Conservation (phyloP, 2,113 vertebrate genomes). For the Myanophis thanlyinensis region DNA sequence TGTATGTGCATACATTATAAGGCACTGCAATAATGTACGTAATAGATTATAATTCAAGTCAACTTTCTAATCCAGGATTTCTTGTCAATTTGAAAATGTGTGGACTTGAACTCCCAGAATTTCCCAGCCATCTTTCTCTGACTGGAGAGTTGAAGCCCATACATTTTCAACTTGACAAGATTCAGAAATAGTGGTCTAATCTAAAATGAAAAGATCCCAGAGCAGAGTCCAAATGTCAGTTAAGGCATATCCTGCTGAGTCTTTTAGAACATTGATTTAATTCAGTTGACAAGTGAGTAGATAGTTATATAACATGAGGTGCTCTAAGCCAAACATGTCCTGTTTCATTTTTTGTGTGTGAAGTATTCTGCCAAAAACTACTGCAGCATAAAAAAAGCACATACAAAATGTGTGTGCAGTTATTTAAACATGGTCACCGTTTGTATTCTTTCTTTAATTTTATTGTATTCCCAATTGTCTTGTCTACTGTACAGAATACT, state of each 20-base stretch:
- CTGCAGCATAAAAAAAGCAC: background rate
- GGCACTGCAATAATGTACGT: background rate
- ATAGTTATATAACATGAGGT: slow-evolving; percentile 11
- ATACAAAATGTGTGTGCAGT: background rate
- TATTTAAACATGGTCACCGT: background rate
- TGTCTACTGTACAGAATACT: background rate
- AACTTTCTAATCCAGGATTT: background rate
- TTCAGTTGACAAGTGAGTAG: slow-evolving; percentile 11
- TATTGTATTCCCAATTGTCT: background rate
- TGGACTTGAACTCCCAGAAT: background rate
- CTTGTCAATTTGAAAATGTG: background rate
- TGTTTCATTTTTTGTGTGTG: background rate
- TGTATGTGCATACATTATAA: background rate
- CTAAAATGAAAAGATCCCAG: background rate
- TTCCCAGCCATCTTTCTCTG: background rate
- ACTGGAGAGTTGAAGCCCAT: background rate
- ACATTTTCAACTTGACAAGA: background rate
- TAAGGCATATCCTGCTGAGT: background rate
- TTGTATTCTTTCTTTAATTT: background rate
- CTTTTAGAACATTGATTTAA: background rate
- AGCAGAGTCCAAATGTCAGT: slow-evolving; percentile 2
- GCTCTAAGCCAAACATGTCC: slow-evolving; percentile 4
- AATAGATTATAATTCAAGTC: background rate
- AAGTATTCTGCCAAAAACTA: background rate
- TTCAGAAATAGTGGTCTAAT: background rate